Base-by-base conservation (phyloP, 2,888 invertebrate species). In the Drosophila seclusa region DNA sequence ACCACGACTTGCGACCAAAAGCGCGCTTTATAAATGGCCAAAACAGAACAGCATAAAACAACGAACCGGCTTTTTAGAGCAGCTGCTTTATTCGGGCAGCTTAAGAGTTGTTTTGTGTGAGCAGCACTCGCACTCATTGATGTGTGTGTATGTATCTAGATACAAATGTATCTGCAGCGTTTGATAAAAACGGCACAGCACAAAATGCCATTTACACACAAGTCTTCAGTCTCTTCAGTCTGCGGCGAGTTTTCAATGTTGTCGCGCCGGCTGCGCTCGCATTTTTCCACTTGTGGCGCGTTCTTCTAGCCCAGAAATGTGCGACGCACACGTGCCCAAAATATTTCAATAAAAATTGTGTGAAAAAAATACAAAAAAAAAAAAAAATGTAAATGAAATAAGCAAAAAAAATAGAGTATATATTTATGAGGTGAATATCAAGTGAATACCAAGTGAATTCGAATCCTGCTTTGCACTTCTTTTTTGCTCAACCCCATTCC, bases 241-340 rank as follows among this genome's bases (percentile, higher is more conserved):
- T 73, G 82, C 86, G 77, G 70, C 85, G 88, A 71, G 85, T 82
- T 80, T 85, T 84, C 88, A 87, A 89, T 78, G 85, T 70, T 72
- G 75, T 72, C 73, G 87, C 72, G 77, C 58, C 79, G 78, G 36
- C 63, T 64, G 66, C 64, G 80, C 61, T 71, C 65, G 78, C 59
- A 55, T 50, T 53, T 63, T 45, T 53, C 24, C 38, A 57, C 18
- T 36, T 38, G 27, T 24, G 81, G 73, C 81, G 79, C 78, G 81
- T 64, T 71, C 67, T 73, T 53, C 38, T 16, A 40, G 7, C 38
- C 67, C 40, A 67, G 45, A 62, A 79, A 69, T 59, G 68, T 62
- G 78, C 52, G 58, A 64, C 53, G 32, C 54, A 64, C 68, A 73
- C 68, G 79, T 73, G 79, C 60, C 53, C 31, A 21, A 40, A 57